phyloP scores from a whole-genome alignment of 92 coral and sea anemone genomes.

The Metridium senile region DNA sequence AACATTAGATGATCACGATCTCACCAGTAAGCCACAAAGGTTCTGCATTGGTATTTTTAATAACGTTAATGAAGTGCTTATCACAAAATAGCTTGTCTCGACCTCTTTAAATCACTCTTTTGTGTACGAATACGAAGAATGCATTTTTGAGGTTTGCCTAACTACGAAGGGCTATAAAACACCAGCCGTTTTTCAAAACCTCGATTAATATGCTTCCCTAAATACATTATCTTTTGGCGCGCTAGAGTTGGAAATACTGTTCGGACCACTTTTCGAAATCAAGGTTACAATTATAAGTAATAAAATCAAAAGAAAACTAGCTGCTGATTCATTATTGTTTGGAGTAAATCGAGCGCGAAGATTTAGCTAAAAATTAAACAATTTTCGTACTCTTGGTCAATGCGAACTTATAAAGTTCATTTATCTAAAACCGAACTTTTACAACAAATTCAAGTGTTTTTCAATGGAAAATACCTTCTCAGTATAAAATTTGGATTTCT shows the following conservation, averaged over 20 bases:
- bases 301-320: not conserved
- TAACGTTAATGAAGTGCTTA: slow-evolving; percentile 1
- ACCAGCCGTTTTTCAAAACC: slow-evolving; percentile 1
- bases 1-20: not conserved
- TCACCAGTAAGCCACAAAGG: slow-evolving; percentile 4
- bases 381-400: no score
- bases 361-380: no score
- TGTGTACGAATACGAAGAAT: not conserved
- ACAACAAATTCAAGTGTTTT: no score
- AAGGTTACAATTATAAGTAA: no score
- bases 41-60: slow-evolving; percentile 8
- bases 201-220: not conserved
- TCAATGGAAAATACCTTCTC: no score
- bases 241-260: not conserved
- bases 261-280: not conserved
- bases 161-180: not conserved
- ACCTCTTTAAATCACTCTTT: slow-evolving; percentile 1
- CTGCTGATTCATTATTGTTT: no score
- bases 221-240: not conserved
- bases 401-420: no score
- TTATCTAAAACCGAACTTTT: no score
- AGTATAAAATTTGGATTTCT: no score
- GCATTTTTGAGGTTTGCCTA: slow-evolving; percentile 1
- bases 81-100: not conserved
- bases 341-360: not conserved